Conservation (phyloP, 2,113 vertebrate genomes). For the Eulacestoma nigropectus region DNA sequence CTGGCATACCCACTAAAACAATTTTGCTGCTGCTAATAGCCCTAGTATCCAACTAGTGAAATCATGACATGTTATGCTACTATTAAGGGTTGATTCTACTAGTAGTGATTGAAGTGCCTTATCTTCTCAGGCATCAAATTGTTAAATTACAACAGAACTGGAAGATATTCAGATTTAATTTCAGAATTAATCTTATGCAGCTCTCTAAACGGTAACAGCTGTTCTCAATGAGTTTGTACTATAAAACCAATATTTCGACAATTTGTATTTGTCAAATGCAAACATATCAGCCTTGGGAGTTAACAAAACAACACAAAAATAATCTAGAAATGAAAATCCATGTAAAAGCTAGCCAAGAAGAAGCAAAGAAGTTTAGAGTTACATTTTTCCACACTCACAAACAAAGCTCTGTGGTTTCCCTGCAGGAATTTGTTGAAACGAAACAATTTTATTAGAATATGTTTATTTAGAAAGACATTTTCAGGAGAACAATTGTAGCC, state of each 20-base stretch:
- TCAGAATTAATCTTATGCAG: neutral
- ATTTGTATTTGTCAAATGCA: neutral
- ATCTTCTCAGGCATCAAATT: constrained; percentile 26
- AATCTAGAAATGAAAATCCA: neutral
- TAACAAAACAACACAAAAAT: neutral
- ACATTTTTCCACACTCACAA: neutral
- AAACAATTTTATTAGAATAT: neutral
- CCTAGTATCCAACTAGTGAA: neutral
- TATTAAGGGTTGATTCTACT: neutral
- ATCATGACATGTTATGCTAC: neutral
- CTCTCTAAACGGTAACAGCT: neutral
- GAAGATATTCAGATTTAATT: neutral
- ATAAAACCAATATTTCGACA: neutral
- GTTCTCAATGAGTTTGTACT: neutral
- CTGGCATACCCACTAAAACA: neutral
- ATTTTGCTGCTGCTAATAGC: neutral
- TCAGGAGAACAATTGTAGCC: neutral
- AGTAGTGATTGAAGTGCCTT: constrained; percentile 9
- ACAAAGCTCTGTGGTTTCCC: neutral
- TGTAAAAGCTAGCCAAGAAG: neutral
- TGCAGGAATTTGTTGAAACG: neutral
- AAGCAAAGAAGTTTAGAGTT: neutral
- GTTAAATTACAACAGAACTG: constrained; percentile 7
- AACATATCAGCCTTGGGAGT: neutral
- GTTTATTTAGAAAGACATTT: neutral